Conservation (phyloP, 1,140 invertebrate genomes). For the Metopolophium dirhodum region DNA sequence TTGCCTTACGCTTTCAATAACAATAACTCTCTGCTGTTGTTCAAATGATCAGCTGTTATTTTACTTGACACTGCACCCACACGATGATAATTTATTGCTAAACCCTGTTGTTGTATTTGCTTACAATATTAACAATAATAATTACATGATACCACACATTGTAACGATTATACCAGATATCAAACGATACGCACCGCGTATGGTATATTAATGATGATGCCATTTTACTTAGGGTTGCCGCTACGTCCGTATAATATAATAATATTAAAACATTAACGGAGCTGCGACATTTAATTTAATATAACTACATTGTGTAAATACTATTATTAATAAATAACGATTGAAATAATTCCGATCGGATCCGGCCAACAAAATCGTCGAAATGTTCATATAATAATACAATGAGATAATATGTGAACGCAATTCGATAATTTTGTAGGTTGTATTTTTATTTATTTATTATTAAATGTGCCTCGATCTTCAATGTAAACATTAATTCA, state of each 20-base stretch:
- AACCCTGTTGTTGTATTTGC: neutral
- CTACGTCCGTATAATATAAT: neutral
- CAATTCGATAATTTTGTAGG: neutral
- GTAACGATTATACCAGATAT: neutral
- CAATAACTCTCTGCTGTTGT: conserved; percentile 38
- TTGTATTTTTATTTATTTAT: conserved; percentile 19
- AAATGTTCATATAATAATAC: neutral
- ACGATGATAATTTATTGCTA: conserved; percentile 36
- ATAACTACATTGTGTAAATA: conserved; percentile 29
- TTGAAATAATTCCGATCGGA: neutral
- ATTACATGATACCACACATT: neutral
- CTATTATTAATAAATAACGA: neutral
- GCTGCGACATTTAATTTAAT: neutral
- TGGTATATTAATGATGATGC: conserved; percentile 18
- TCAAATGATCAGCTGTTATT: conserved; percentile 36
- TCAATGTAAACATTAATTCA: neutral
- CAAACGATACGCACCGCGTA: neutral
- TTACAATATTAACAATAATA: neutral
- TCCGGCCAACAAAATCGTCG: no score
- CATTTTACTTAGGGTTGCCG: conserved; percentile 1
- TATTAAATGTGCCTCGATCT: neutral
- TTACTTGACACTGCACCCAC: neutral
- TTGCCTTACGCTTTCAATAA: conserved; percentile 44
- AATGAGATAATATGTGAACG: neutral
- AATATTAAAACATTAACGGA: neutral